These are phyloP conservation scores for Scomberomorus guttatus DNA, from an alignment of 2,797 vertebrate species.

Conservation along the genomic window DNA sequence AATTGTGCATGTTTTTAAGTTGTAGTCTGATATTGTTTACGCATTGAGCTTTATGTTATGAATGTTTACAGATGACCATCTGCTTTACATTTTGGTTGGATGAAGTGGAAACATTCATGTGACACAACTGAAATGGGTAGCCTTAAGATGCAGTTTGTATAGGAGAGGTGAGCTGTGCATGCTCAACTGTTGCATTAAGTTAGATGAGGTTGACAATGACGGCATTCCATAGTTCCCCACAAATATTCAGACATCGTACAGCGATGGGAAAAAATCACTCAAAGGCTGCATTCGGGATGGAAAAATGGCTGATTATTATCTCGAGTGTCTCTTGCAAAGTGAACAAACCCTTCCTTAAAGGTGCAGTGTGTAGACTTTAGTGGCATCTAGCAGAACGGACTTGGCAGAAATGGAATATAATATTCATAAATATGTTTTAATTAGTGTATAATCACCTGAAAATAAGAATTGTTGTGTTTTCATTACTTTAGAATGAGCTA, in stretches of 20 bases:
- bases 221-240: slow-evolving; percentile 45
- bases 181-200: slow-evolving; percentile 58
- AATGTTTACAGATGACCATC: slow-evolving; percentile 73
- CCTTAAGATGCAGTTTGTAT: slow-evolving; percentile 45
- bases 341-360: neutral
- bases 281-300: slow-evolving; percentile 8
- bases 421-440: no score
- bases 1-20: slow-evolving; percentile 54
- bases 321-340: slow-evolving; percentile 13
- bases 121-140: slow-evolving; percentile 53
- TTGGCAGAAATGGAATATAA: no score
- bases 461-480: no score
- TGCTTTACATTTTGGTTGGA: slow-evolving; percentile 68
- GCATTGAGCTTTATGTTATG: slow-evolving; percentile 48
- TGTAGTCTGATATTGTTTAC: slow-evolving; percentile 70
- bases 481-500: no score
- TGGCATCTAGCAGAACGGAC: no score
- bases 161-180: slow-evolving; percentile 65
- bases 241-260: slow-evolving; percentile 9
- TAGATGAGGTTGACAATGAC: slow-evolving; percentile 66
- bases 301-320: slow-evolving; percentile 30
- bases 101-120: slow-evolving; percentile 62
- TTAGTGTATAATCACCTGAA: no score
- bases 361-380: no score
- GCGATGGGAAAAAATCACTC: neutral